Evolutionary conservation across 2,113 vertebrate genomes (phyloP), one percentile per base, ranked within the genome.

Genomic region (Chlamydotis undulata): DNA sequence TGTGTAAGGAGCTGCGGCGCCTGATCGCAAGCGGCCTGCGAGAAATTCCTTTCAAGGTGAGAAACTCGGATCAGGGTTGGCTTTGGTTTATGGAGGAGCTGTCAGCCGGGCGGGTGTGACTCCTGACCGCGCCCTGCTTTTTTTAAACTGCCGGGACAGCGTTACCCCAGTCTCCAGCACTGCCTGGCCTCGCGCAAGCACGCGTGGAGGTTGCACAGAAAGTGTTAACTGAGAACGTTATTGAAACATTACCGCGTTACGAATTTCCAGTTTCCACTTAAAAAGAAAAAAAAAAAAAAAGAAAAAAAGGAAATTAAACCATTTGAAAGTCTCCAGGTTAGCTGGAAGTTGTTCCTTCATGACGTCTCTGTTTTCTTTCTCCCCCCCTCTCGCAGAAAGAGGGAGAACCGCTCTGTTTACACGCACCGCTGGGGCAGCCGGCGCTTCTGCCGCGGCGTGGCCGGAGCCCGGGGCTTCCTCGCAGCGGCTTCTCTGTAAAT

Each of bases 401-500:
- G 24, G 47, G 56, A 83, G 83, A 41, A 41, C 33, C 1, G 22
- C 25, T 45, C 81, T 91, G 88, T 96, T 94, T 93, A 89, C 93
- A 79, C 15, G 41, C 41, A 0, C 26, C 65, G 35, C 90, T 23
- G 80, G 88, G 64, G 41, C 83, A 37, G 79, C 26, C 18, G 33
- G 39, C 49, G n/a, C 77, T 83, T 53, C 68, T 23, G 71, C 61
- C 4, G 7, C 41, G 45, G 60, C 85, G 89, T 26, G 26, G 45
- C 65, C 28, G 75, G 87, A 70, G 75, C 69, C 10, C 33, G 68
- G 59, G 70, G 41, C 41, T 87, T 82, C 90, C 89, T 28, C 23
- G 10, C 84, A 59, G 92, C 59, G 31, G 77, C 90, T 90, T 67
- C 87, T 4, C 65, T 96, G 86, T 97, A 95, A 94, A 96, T 89